Evolutionary conservation across 2,888 invertebrate species (phyloP).

Genomic region (Drosophila lutescens): DNA sequence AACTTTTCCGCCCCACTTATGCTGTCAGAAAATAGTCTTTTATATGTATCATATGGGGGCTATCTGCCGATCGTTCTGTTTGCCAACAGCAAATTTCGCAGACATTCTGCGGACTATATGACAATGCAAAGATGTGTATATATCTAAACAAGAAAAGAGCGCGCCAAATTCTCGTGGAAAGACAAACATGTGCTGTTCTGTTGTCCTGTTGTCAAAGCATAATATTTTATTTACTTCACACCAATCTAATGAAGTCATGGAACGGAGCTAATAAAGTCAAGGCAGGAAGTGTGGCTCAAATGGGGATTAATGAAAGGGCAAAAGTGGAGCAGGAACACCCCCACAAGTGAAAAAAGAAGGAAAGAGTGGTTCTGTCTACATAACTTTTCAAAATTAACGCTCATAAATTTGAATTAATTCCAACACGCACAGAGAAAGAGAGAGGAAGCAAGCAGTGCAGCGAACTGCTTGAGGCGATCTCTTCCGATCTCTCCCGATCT

Average conservation of each 20-base stretch:
- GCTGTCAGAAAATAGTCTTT: constrained; percentile 48
- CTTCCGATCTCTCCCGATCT: neutral
- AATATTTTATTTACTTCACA: constrained; percentile 38
- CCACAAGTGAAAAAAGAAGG: neutral
- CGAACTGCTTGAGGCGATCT: neutral
- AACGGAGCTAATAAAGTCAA: constrained; percentile 41
- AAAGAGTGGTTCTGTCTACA: neutral
- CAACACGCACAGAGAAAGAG: constrained; percentile 42
- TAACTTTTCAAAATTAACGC: constrained; percentile 63
- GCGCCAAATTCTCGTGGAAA: constrained; percentile 28
- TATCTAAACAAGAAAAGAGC: neutral
- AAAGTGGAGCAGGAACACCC: constrained; percentile 29
- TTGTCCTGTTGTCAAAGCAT: constrained; percentile 6
- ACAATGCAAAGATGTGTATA: constrained; percentile 14
- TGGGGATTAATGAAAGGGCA: constrained; percentile 51
- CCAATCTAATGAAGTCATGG: constrained; percentile 29
- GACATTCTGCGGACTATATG: constrained; percentile 37
- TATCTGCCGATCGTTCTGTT: constrained; percentile 42
- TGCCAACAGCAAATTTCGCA: constrained; percentile 57
- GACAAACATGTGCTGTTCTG: constrained; percentile 57
- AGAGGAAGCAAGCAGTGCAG: constrained; percentile 21
- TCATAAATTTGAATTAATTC: constrained; percentile 68
- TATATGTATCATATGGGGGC: constrained; percentile 33
- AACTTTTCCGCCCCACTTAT: constrained; percentile 47
- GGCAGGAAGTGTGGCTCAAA: constrained; percentile 58